Conservation (phyloP, 2,888 invertebrate genomes). For the Leptopilina drosophilae region DNA sequence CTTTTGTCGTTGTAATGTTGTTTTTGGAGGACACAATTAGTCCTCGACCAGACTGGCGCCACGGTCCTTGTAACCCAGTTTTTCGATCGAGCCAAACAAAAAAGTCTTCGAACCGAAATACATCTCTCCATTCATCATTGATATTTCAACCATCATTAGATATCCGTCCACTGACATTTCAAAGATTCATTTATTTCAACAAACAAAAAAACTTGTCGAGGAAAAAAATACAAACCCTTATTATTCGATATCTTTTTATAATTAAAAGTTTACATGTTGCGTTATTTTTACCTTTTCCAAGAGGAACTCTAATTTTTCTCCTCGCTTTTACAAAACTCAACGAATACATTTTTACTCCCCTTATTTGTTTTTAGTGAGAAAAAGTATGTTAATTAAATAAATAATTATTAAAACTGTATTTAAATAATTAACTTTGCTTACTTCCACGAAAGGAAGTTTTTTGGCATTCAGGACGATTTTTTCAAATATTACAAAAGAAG, state of each 20-base stretch:
- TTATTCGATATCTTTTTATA: neutral
- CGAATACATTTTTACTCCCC: too few relatives aligned
- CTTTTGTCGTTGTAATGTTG: neutral
- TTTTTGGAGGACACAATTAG: slow-evolving; percentile 49
- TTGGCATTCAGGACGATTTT: too few relatives aligned
- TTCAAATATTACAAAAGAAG: too few relatives aligned
- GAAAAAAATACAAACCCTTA: neutral
- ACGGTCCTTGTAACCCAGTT: slow-evolving; percentile 49
- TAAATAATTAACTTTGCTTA: too few relatives aligned
- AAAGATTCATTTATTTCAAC: slow-evolving; percentile 45
- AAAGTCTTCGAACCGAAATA: slow-evolving; percentile 50
- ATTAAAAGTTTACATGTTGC: too few relatives aligned
- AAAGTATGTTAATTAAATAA: too few relatives aligned
- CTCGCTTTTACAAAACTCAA: too few relatives aligned
- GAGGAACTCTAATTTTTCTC: too few relatives aligned
- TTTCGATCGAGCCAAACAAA: slow-evolving; percentile 51
- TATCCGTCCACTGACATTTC: slow-evolving; percentile 42
- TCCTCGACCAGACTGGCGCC: slow-evolving; percentile 50
- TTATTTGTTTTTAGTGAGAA: too few relatives aligned
- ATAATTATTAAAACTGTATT: too few relatives aligned
- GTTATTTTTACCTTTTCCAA: too few relatives aligned
- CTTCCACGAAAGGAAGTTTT: too few relatives aligned
- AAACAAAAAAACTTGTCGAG: slow-evolving; percentile 23
- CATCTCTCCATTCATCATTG: slow-evolving; percentile 54
- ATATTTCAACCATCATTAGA: slow-evolving; percentile 33